Base-by-base conservation (phyloP, 2,113 vertebrate species). In the Clupea harengus region DNA sequence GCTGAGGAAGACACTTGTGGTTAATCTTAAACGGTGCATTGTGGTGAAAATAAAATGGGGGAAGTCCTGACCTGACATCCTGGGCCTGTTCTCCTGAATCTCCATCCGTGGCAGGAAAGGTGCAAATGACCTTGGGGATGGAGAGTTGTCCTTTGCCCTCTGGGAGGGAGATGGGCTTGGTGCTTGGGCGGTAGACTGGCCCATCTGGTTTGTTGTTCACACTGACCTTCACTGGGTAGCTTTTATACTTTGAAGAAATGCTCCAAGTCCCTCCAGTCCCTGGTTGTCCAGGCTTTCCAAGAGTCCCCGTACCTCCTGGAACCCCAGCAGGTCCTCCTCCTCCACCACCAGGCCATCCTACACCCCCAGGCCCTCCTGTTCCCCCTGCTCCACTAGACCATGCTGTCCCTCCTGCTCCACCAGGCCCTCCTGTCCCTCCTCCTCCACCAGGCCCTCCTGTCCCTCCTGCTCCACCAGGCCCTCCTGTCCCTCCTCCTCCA, bases 141-240 rank as follows among this genome's bases (percentile, higher is more conserved):
- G 85, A 87, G 54, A 80, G 78, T 17, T 18, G 85, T 85, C 87
- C 90, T 45, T 88, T 45, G 0, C 89, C 88, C 89, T 92, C 89
- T 78, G 93, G 84, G 15, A 96, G 0, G 44, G 85, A 49, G 72
- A 96, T 81, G 0, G 88, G 83, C 47, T 91, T 11, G 49, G 92
- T 82, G 87, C 86, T 78, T 44, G 94, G 95, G 0, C 81, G 11
- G 89, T 96, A 97, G 10, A 7, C 39, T 3, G 93, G 92, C 1
- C 93, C 94, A 89, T 96, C 96, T 15, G 60, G 46, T 25, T 94
- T 45, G 83, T 96, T 95, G 87, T 89, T 46, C 64, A 97, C 94
- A 45, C 83, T 93, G 80, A 92, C 95, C 64, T 85, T 80, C 88
- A 87, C 94, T 67, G 3, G 91, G 93, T 82, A 94, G 93, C 50